Evolutionary conservation across 30 jellyfish, hydroid and myxozoan species (phyloP).

Genomic region (Aurelia sp.): DNA sequence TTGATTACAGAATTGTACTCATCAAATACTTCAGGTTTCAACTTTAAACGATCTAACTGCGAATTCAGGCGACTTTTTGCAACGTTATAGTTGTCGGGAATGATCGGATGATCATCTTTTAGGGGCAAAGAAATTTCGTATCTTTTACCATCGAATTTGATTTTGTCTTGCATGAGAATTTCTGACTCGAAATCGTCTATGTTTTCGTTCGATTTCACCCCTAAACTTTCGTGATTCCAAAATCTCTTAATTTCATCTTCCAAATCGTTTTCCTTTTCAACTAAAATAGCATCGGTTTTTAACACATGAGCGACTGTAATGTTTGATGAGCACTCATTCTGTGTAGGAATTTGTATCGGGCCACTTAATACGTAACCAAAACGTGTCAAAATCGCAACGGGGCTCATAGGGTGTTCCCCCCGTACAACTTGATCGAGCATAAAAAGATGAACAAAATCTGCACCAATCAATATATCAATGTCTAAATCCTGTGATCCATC

Average conservation of each 20-base stretch:
- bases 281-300: neutral
- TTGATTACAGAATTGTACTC: conserved; percentile 15
- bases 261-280: neutral
- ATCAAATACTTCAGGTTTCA: conserved; percentile 29
- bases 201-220: neutral
- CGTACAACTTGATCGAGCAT: conserved; percentile 20
- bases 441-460: conserved; percentile 7
- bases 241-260: conserved; percentile 1
- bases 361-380: conserved; percentile 38
- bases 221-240: conserved; percentile 27
- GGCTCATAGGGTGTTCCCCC: conserved; percentile 29
- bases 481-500: conserved; percentile 13
- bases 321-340: conserved; percentile 14
- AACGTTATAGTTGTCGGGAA: conserved; percentile 15
- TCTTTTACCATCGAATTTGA: neutral
- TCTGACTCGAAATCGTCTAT: neutral
- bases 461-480: conserved; percentile 16
- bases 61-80: conserved; percentile 18
- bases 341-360: conserved; percentile 18
- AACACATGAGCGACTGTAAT: conserved; percentile 27
- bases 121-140: conserved; percentile 23
- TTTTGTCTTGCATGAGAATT: neutral
- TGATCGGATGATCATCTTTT: neutral
- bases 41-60: neutral
- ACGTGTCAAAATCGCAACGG: conserved; percentile 18